Percentiles rank a stretch among this genome's conserved stretches.
Conservation (phyloP, 2,888 invertebrate species). For the Rapana venosa region DNA sequence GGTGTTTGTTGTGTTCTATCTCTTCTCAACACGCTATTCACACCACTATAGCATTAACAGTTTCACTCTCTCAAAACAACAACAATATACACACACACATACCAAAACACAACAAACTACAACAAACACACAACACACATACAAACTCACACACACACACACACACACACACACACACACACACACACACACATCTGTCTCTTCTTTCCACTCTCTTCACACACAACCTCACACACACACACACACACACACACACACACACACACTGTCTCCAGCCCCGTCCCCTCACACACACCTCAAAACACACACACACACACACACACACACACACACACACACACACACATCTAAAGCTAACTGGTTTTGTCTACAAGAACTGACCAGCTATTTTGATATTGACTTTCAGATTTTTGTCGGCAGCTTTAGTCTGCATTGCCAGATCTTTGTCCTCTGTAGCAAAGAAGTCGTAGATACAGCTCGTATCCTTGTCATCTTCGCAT, state of each 20-base stretch:
- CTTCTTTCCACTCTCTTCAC: too few relatives aligned
- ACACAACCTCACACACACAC: background rate
- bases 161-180: too few relatives aligned
- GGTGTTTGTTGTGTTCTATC: too few relatives aligned
- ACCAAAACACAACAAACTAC: too few relatives aligned
- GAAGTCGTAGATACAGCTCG: slow-evolving; percentile 39
- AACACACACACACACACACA: slow-evolving; percentile 10
- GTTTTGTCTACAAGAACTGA: background rate
- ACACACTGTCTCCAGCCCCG: background rate
- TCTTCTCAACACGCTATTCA: too few relatives aligned
- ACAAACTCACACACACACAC: too few relatives aligned
- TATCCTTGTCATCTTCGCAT: background rate
- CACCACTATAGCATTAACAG: too few relatives aligned
- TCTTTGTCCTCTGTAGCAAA: slow-evolving; percentile 6
- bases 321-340: slow-evolving; percentile 5
- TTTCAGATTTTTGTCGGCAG: background rate
- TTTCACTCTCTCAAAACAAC: too few relatives aligned
- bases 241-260: slow-evolving; percentile 7
- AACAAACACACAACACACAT: too few relatives aligned
- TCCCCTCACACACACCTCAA: background rate
- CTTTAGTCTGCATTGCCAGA: slow-evolving; percentile 14
- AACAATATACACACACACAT: too few relatives aligned
- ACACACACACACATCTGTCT: too few relatives aligned
- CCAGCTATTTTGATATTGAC: background rate
- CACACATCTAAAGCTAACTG: background rate